phyloP scores from a whole-genome alignment of 2,888 invertebrate genomes.

The Philereme vetulata region DNA sequence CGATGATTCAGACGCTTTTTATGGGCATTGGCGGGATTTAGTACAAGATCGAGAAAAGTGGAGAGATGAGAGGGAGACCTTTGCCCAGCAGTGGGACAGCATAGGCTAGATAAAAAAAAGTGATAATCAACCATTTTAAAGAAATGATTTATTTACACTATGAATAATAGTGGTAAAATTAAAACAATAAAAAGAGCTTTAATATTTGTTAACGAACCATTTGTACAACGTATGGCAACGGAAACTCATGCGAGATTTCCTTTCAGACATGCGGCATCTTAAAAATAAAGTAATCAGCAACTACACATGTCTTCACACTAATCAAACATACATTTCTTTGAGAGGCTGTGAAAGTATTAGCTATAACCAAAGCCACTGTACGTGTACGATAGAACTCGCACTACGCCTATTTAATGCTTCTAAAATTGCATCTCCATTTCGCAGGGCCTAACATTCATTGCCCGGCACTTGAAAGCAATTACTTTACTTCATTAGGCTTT shows the following conservation, averaged over 20 bases:
- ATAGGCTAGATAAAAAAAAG: too few species aligned
- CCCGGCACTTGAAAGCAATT: constrained; percentile 36
- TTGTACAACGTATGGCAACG: constrained; percentile 1
- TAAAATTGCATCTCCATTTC: constrained; percentile 53
- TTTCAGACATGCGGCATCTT: constrained; percentile 25
- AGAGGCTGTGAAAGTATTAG: constrained; percentile 52
- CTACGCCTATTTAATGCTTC: constrained; percentile 9
- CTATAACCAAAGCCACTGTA: constrained; percentile 41
- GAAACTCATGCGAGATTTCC: constrained; percentile 11
- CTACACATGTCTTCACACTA: constrained; percentile 47
- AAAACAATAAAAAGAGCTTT: too few species aligned
- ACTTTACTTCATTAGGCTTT: constrained; percentile 34
- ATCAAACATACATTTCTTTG: constrained; percentile 53
- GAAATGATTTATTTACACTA: too few species aligned
- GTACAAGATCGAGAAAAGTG: too few species aligned
- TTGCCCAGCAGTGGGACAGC: too few species aligned
- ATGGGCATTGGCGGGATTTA: too few species aligned
- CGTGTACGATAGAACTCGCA: constrained; percentile 37
- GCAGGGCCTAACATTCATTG: constrained; percentile 43
- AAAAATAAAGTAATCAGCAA: constrained; percentile 32
- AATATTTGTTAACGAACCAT: too few species aligned
- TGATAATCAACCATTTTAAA: too few species aligned
- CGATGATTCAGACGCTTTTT: too few species aligned
- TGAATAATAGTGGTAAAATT: too few species aligned
- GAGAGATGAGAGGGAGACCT: too few species aligned